phyloP scores from a whole-genome alignment of 1,140 invertebrate species.

The Musca vetustissima region DNA sequence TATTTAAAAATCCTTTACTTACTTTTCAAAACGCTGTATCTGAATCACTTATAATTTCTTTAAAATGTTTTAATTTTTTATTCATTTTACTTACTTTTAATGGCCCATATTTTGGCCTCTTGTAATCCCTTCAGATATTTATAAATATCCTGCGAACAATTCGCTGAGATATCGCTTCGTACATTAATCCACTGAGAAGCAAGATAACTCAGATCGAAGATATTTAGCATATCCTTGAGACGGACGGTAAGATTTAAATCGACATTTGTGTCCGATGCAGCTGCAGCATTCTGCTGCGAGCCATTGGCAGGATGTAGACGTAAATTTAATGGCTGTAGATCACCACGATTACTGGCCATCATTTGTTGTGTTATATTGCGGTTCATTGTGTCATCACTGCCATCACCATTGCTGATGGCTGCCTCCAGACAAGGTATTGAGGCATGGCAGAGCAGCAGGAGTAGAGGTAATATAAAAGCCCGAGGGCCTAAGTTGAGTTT shows the following conservation, averaged over 20 bases:
- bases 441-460: neutral
- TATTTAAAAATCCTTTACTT: too few species aligned
- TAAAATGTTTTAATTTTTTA: neutral
- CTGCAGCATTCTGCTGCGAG: neutral
- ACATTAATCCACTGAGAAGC: constrained; percentile 57
- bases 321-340: constrained; percentile 4
- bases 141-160: constrained; percentile 64
- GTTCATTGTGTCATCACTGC: neutral
- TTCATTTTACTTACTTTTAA: constrained; percentile 66
- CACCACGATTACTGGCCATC: neutral
- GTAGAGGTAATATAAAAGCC: constrained; percentile 3
- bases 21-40: too few species aligned
- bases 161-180: constrained; percentile 43
- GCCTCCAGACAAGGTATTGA: neutral
- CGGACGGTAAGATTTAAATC: constrained; percentile 48
- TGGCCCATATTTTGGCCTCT: constrained; percentile 68
- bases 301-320: neutral
- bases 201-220: constrained; percentile 59
- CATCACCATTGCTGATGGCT: constrained; percentile 3
- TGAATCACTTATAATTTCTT: neutral
- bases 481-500: constrained; percentile 39
- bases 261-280: constrained; percentile 18
- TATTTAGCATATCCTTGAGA: constrained; percentile 59
- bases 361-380: neutral
- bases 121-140: constrained; percentile 65